Evolutionary conservation across 2,888 invertebrate genomes (phyloP).

Genomic region (Cerastis rubricosa): DNA sequence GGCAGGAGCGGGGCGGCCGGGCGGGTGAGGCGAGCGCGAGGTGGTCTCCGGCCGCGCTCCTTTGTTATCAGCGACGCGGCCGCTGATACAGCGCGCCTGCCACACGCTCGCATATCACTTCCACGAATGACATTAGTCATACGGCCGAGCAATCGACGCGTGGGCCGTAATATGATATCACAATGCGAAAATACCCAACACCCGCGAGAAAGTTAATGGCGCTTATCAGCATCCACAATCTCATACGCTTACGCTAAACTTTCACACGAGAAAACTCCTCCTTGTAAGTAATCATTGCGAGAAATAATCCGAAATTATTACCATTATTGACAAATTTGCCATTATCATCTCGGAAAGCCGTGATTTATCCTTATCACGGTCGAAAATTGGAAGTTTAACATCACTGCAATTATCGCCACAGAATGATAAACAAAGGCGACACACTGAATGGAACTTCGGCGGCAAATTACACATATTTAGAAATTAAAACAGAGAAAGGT

Average conservation of each 20-base stretch:
- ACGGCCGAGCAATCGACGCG: slow-evolving; percentile 88
- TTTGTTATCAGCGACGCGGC: slow-evolving; percentile 88
- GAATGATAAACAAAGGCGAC: slow-evolving; percentile 97
- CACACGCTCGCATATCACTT: slow-evolving; percentile 88
- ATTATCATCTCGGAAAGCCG: slow-evolving; percentile 93
- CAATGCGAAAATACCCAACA: slow-evolving; percentile 91
- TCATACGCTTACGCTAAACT: slow-evolving; percentile 89
- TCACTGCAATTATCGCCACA: slow-evolving; percentile 93
- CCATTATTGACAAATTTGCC: slow-evolving; percentile 95
- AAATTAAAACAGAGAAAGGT: slow-evolving; percentile 89
- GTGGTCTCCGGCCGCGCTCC: slow-evolving; percentile 78
- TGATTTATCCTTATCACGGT: slow-evolving; percentile 93
- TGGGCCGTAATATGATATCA: slow-evolving; percentile 91
- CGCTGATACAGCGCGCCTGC: slow-evolving; percentile 83
- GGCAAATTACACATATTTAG: slow-evolving; percentile 97
- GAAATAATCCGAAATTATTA: slow-evolving; percentile 87
- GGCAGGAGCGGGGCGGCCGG: slow-evolving; percentile 71
- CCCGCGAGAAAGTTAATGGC: slow-evolving; percentile 92
- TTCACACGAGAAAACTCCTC: slow-evolving; percentile 89
- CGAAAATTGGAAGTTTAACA: slow-evolving; percentile 94
- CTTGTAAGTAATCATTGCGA: slow-evolving; percentile 72
- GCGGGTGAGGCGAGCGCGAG: slow-evolving; percentile 67
- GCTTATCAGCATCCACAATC: slow-evolving; percentile 91
- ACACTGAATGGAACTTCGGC: slow-evolving; percentile 98
- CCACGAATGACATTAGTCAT: slow-evolving; percentile 90